Conservation (phyloP, 2,888 invertebrate genomes). For the Melangyna quadrimaculata region DNA sequence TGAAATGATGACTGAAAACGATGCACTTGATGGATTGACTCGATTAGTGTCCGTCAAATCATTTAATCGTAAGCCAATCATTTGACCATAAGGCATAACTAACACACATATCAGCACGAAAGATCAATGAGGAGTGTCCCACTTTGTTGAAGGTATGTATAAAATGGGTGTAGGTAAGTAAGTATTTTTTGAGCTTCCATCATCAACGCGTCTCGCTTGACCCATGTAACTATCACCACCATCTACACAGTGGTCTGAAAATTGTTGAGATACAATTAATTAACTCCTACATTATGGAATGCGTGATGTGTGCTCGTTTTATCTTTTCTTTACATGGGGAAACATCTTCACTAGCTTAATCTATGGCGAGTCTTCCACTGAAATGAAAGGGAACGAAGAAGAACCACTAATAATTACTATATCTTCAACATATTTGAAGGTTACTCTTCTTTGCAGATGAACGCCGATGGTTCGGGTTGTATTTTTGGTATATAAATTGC, state of each 20-base stretch:
- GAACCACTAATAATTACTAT: conserved; percentile 31
- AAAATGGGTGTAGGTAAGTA: background rate
- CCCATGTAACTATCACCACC: conserved; percentile 26
- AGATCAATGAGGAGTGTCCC: conserved; percentile 46
- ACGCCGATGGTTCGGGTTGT: conserved; percentile 21
- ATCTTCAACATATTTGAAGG: conserved; percentile 48
- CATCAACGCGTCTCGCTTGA: conserved; percentile 14
- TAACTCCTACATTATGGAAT: conserved; percentile 43
- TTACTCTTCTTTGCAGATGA: conserved; percentile 41
- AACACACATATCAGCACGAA: conserved; percentile 11
- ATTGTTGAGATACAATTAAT: conserved; percentile 48
- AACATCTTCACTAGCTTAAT: background rate
- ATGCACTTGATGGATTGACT: conserved; percentile 46
- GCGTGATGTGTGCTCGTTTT: conserved; percentile 22
- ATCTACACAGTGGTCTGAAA: conserved; percentile 21
- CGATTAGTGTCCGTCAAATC: conserved; percentile 44
- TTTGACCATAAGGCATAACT: conserved; percentile 35
- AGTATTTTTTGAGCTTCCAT: background rate
- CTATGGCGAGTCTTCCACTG: conserved; percentile 23
- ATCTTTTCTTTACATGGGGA: conserved; percentile 1
- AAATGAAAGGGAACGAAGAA: conserved; percentile 38
- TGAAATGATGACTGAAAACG: conserved; percentile 27
- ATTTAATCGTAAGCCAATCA: conserved; percentile 48
- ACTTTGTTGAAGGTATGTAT: background rate
- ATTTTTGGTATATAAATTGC: conserved; percentile 67